Conservation (phyloP, 2,797 vertebrate species). For the Simalia tracyae region DNA sequence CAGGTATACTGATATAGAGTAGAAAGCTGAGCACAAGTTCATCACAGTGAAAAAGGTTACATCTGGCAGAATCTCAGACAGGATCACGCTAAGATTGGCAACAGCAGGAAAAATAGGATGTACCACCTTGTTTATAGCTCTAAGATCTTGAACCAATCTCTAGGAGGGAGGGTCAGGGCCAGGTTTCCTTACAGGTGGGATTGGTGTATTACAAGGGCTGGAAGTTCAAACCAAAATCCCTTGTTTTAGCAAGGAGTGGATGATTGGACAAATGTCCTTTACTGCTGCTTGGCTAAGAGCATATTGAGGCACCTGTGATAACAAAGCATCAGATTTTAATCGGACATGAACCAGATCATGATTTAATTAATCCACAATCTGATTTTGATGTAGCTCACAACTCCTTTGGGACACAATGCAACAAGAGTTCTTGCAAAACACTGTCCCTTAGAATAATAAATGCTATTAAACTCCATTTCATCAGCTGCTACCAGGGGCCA, state of each 20-base stretch:
- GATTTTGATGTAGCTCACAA: not conserved
- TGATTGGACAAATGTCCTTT: not conserved
- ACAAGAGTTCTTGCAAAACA: not conserved
- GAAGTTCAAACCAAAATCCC: not conserved
- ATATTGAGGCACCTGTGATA: not conserved
- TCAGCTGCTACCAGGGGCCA: not conserved
- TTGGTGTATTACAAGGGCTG: not conserved
- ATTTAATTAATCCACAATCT: not conserved
- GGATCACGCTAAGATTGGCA: not conserved
- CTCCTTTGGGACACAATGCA: not conserved
- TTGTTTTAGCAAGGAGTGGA: not conserved
- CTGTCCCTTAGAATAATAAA: not conserved
- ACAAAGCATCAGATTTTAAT: not conserved
- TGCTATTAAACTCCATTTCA: not conserved
- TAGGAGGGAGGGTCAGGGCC: not conserved
- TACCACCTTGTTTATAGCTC: not conserved
- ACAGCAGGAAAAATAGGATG: not conserved
- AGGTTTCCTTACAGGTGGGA: not conserved
- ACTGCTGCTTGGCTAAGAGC: not conserved
- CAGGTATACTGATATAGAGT: not conserved
- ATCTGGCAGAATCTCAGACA: not conserved
- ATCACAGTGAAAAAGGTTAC: not conserved
- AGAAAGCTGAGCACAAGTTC: not conserved
- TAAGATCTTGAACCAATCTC: not conserved
- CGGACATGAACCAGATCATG: not conserved